Percentiles rank a stretch among this genome's conserved stretches.
These are phyloP conservation scores for Semaprochilodus insignis DNA, from an alignment of 2,797 vertebrate species.

Conservation along the genomic window DNA sequence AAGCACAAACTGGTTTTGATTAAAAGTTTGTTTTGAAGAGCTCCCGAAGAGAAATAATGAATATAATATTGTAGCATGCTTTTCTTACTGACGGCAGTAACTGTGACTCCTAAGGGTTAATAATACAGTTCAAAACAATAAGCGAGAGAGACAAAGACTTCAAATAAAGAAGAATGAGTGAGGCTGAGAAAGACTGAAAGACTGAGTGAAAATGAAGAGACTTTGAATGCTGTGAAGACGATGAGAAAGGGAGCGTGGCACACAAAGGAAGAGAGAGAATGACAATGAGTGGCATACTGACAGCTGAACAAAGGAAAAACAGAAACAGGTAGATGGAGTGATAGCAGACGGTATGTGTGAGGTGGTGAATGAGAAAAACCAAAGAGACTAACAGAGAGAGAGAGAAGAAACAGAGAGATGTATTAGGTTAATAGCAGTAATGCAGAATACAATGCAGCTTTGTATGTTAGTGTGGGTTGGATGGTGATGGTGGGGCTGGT, in stretches of 20 bases:
- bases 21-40: too few relatives aligned
- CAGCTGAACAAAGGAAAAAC: slow-evolving; percentile 61
- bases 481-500: not conserved
- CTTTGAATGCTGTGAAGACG: not conserved
- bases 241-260: not conserved
- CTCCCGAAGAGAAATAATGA: too few relatives aligned
- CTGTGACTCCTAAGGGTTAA: not conserved
- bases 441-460: not conserved
- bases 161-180: not conserved
- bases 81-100: not conserved
- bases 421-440: not conserved
- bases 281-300: slow-evolving; percentile 57
- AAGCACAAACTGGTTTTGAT: too few relatives aligned
- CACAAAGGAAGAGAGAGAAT: slow-evolving; percentile 10
- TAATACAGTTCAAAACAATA: not conserved
- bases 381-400: slow-evolving; percentile 27
- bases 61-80: not conserved
- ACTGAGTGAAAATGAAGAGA: not conserved
- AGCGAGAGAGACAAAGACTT: not conserved
- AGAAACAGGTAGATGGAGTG: slow-evolving; percentile 33
- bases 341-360: slow-evolving; percentile 16
- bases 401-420: too few relatives aligned
- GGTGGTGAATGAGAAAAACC: slow-evolving; percentile 10
- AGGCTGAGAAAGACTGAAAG: not conserved
- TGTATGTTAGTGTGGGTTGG: not conserved